Base-by-base conservation (phyloP, 1,140 invertebrate species). In the Philotrypesis tridentata region DNA sequence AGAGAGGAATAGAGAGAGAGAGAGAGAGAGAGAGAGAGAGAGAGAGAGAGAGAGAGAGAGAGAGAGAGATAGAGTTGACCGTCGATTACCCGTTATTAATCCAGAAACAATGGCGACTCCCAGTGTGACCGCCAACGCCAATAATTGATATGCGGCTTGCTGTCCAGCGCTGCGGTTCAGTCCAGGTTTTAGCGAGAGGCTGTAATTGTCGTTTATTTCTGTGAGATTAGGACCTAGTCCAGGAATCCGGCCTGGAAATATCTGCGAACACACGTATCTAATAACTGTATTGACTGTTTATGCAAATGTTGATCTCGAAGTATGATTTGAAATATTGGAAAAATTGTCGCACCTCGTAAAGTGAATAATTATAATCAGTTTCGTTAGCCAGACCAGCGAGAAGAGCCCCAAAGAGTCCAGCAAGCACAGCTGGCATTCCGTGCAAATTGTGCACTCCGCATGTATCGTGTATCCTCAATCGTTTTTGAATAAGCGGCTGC, bases 401-500 rank as follows among this genome's bases (percentile, higher is more conserved):
- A 21, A 98, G 87, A 1, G 95, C 94, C 0, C 96, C 95, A 33
- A 96, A 93, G 55, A 99, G 87, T 61, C 95, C 97, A 6, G 96
- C 97, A 23, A 98, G 90, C 3, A 99, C 88, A 21, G 96, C 98
- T 0, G 98, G 98, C 95, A 99, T 97, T 0, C 98, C 98, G 87
- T 99, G 98, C 12, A 99, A 93, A 92, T 99, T 99, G 92, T 99
- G 95, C 0, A 99, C 97, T 2, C 98, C 98, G 89, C 98, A 99
- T 1, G 98, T 99, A 89, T 99, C 98, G 87, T 97, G 95, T 61
- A 99, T 91, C 71, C 95, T 93, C 5, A 96, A 88, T 70, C 93
- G 94, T 55, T 92, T 92, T 65, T 94, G 93, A 40, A 98, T 89
- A 60, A 94, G 90, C 29, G 97, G 96, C 97, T 98, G 89, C 48